Base-by-base conservation (phyloP, 2,888 invertebrate genomes). In the Andrena haemorrhoa region DNA sequence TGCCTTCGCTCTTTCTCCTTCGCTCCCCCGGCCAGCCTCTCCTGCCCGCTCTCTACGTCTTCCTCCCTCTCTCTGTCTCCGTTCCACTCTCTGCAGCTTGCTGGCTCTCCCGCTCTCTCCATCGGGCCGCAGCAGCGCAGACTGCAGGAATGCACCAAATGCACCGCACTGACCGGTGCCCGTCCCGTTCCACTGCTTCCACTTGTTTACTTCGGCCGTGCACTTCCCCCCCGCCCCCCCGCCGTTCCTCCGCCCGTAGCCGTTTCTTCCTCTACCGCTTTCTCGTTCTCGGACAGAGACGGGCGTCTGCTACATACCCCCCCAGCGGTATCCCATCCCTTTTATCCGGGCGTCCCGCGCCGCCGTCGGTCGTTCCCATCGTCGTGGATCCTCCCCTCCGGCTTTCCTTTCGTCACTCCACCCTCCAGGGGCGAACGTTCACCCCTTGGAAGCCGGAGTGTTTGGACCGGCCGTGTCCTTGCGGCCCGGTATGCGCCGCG, bases 141-240 rank as follows among this genome's bases (percentile, higher is more conserved):
- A 92, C 91, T 91, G 84, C 87, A 90, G 91, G 92, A 92, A 92
- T 92, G 92, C 90, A 89, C 89, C 90, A 89, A 92, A 92, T 92
- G 90, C 90, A 90, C 89, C 86, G 88, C 89, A 87, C 91, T 92
- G 91, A 89, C 90, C 91, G 88, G 83, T 89, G 88, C 87, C 81
- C 86, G 83, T 86, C 86, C 88, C 89, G 85, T 89, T 90, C 89
- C 86, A 88, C 86, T 84, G 87, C 89, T 87, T 91, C 91, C 91
- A 91, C 91, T 92, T 91, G 91, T 92, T 92, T 91, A 91, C 92
- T 92, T 90, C 91, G 88, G 79, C 83, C 82, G 83, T 72, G 76
- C 74, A 70, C 79, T 56, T 61, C 77, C 78, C 79, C 74, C 80
- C 1, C 77, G 77, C 79, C 74, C 80, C 1, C 73, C 53, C 58